A percentile compares a stretch with the other conserved stretches of the same genome.
phyloP scores from a whole-genome alignment of 1,140 invertebrate species.

The Zelostemma sp. region DNA sequence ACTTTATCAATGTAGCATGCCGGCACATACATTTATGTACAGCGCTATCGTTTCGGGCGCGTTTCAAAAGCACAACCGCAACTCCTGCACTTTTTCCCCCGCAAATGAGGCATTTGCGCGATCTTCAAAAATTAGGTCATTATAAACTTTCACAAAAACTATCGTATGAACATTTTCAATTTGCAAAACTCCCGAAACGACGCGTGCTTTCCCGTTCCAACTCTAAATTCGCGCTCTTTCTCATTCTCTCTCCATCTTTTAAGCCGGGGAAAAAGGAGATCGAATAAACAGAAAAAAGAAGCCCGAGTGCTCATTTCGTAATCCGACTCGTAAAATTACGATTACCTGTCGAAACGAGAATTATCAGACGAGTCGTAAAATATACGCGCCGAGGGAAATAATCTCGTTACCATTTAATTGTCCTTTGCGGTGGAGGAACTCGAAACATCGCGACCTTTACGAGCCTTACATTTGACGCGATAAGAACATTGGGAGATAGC shows the following conservation, averaged over 20 bases:
- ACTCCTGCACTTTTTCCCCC: neutral
- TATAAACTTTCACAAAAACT: neutral
- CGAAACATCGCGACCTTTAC: slow-evolving; percentile 2
- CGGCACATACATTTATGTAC: slow-evolving; percentile 16
- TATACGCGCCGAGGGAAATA: slow-evolving; percentile 20
- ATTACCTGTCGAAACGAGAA: slow-evolving; percentile 25
- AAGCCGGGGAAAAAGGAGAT: neutral
- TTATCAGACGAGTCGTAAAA: slow-evolving; percentile 31
- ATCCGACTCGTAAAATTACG: slow-evolving; percentile 44
- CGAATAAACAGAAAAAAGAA: slow-evolving; percentile 2
- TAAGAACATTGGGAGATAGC: too few species aligned
- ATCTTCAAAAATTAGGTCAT: neutral
- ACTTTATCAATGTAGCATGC: slow-evolving; percentile 37
- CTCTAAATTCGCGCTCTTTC: too few species aligned
- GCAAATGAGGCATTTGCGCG: too few species aligned
- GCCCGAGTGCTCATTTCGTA: slow-evolving; percentile 15
- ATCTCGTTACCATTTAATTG: slow-evolving; percentile 7
- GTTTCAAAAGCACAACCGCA: neutral
- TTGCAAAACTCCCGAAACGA: neutral
- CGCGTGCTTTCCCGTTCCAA: too few species aligned
- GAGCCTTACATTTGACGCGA: neutral
- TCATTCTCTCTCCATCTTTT: too few species aligned
- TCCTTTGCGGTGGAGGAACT: neutral
- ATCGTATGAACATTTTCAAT: neutral
- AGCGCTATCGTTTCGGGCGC: slow-evolving; percentile 6